Conservation (phyloP, 1,140 invertebrate species). For the Gonatopus flavifemur region DNA sequence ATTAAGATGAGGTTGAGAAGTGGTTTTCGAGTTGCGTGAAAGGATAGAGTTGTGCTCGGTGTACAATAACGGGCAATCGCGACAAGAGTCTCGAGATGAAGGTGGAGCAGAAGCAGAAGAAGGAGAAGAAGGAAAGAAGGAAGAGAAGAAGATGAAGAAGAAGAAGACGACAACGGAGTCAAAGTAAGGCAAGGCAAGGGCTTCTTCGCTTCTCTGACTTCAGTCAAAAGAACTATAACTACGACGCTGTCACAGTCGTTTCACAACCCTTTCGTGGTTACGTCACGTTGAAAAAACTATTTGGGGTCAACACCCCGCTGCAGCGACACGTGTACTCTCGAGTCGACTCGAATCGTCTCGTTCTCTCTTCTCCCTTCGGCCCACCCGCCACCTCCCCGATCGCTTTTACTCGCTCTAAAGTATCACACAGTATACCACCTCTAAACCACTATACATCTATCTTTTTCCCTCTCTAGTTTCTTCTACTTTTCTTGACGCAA, state of each 20-base stretch:
- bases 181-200: slow-evolving; percentile 30
- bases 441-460: slow-evolving; percentile 18
- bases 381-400: slow-evolving; percentile 21
- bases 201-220: slow-evolving; percentile 28
- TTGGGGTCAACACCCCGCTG: slow-evolving; percentile 53
- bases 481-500: slow-evolving; percentile 18
- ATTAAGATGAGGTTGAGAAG: too few species aligned
- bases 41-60: too few species aligned
- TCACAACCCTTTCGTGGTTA: slow-evolving; percentile 57
- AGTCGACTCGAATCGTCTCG: slow-evolving; percentile 31
- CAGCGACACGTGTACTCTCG: slow-evolving; percentile 46
- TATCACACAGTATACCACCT: slow-evolving; percentile 22
- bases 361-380: slow-evolving; percentile 18
- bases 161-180: slow-evolving; percentile 29
- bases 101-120: background rate
- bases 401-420: slow-evolving; percentile 3
- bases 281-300: slow-evolving; percentile 56
- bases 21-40: too few species aligned
- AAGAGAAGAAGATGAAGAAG: background rate
- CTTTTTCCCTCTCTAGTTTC: slow-evolving; percentile 15
- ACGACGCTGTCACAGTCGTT: slow-evolving; percentile 30
- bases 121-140: background rate
- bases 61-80: too few species aligned
- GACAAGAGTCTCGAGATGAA: slow-evolving; percentile 14
- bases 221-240: too few species aligned